phyloP scores from a whole-genome alignment of 2,888 invertebrate species.

The Nebria salina region DNA sequence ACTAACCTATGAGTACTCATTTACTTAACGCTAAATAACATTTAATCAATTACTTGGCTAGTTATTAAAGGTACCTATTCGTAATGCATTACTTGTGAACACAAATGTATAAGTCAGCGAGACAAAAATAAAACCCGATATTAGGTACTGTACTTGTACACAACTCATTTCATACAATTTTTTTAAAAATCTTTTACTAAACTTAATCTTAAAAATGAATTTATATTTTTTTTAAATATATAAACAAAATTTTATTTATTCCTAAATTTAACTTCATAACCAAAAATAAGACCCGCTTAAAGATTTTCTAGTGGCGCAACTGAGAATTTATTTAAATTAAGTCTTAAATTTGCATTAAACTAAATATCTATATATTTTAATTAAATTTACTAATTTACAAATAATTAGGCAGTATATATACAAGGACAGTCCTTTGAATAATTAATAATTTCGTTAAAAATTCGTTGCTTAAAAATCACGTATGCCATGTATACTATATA shows the following conservation, averaged over 20 bases:
- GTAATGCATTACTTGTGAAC: neutral
- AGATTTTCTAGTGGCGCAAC: no score
- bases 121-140: neutral
- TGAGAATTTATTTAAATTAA: neutral
- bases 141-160: neutral
- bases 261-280: no score
- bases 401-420: neutral
- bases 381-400: neutral
- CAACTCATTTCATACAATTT: neutral
- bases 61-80: neutral
- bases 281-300: no score
- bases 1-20: constrained; percentile 18
- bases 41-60: constrained; percentile 1
- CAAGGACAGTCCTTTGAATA: neutral
- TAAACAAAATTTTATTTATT: no score
- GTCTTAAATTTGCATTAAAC: neutral
- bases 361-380: neutral
- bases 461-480: neutral
- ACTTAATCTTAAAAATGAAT: no score
- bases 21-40: constrained; percentile 14
- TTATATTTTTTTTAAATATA: no score
- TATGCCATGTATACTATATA: neutral
- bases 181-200: no score
- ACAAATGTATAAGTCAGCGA: neutral
- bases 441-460: neutral